Evolutionary conservation across 1,140 invertebrate species (phyloP).

Genomic region (Aplysia californica): DNA sequence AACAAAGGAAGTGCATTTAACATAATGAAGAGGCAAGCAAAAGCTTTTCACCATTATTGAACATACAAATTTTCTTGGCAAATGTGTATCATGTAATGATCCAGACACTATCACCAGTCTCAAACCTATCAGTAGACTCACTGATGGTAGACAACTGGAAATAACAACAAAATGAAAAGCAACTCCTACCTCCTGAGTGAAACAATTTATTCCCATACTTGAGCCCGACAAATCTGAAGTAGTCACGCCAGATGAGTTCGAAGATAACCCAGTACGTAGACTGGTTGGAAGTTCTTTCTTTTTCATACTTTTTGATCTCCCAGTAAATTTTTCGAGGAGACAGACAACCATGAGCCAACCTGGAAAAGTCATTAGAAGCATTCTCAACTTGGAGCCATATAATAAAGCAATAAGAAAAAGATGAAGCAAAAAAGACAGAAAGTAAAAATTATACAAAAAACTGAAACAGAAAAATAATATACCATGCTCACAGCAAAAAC

Average conservation of each 20-base stretch:
- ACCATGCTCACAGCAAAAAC: too few relatives aligned
- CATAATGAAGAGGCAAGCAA: too few relatives aligned
- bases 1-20: too few relatives aligned
- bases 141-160: too few relatives aligned
- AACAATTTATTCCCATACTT: slow-evolving; percentile 67
- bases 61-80: neutral
- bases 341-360: slow-evolving; percentile 65
- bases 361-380: slow-evolving; percentile 12
- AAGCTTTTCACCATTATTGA: too few relatives aligned
- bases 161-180: slow-evolving; percentile 1
- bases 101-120: too few relatives aligned
- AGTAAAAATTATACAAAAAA: neutral
- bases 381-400: too few relatives aligned
- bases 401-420: too few relatives aligned
- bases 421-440: too few relatives aligned
- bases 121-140: too few relatives aligned
- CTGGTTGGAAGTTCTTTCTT: slow-evolving; percentile 58
- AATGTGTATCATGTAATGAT: neutral
- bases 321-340: slow-evolving; percentile 65
- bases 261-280: slow-evolving; percentile 69
- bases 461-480: neutral
- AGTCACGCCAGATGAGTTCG: slow-evolving; percentile 68
- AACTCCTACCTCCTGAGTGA: slow-evolving; percentile 50
- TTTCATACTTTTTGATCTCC: slow-evolving; percentile 65
- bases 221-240: slow-evolving; percentile 66